Base-by-base conservation (phyloP, 2,888 invertebrate genomes). In the Scaptomyza flava region DNA sequence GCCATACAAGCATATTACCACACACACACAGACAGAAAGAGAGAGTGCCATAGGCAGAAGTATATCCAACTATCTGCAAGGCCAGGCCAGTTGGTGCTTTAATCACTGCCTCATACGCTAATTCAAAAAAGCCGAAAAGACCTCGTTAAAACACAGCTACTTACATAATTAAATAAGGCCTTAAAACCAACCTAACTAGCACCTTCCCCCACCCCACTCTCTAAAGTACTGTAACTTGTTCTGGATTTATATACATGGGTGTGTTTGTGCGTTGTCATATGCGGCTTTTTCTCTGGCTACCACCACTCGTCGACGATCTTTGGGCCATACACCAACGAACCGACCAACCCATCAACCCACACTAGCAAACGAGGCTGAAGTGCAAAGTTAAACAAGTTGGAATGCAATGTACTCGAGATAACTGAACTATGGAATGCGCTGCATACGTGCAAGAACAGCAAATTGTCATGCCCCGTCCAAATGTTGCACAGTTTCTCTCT, bases 381-480 rank as follows among this genome's bases (percentile, higher is more conserved):
- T 71, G 71, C 75, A 66, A 74, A 74, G 74, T 75, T 66, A 75
- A 75, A 75, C 74, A 74, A 74, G 74, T 75, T 54, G 75, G 63
- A 74, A 70, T 71, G 74, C 74, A 67, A 70, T 75, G 74, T 67
- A 75, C 74, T 74, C 71, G 75, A 71, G 75, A 71, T 75, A 70
- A 74, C 67, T 63, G 71, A 67, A 70, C 74, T 74, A 67, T 67
- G 66, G 70, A 70, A 75, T 71, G 75, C 75, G 65, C 59, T 74
- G 70, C 75, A 60, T 58, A 63, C 74, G 66, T 74, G 74, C 69
- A 62, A 36, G 46, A 56, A 30, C 43, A 51, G 46, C 68, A 73
- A 68, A 73, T 73, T 65, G 69, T 56, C 69, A 59, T 69, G 58
- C 57, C 53, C 41, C 20, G 51, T 54, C 73, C 46, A 64, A 63